These are phyloP conservation scores for Porites lutea DNA, from an alignment of 64 coral and sea anemone genomes.

Conservation along the genomic window DNA sequence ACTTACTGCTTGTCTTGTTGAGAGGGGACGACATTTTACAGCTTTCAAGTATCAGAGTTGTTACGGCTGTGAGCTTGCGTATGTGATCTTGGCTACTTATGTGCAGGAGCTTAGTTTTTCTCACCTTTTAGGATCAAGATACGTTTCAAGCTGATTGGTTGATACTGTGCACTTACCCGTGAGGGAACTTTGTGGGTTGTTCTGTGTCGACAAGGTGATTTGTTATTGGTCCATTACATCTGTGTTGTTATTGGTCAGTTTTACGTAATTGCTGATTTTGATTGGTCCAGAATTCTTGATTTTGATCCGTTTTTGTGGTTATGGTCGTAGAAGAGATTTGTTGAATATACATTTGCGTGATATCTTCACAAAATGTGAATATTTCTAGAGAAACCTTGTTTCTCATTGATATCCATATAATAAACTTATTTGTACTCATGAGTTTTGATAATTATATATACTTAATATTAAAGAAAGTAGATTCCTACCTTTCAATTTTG, in stretches of 20 bases:
- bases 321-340: constrained; percentile 40
- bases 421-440: constrained; percentile 68
- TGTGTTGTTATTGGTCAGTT: constrained; percentile 65
- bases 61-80: constrained; percentile 45
- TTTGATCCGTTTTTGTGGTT: constrained; percentile 60
- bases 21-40: constrained; percentile 66
- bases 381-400: constrained; percentile 56
- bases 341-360: constrained; percentile 36
- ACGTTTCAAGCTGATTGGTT: constrained; percentile 67
- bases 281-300: constrained; percentile 67
- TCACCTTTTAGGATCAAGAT: constrained; percentile 40
- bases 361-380: constrained; percentile 60
- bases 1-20: constrained; percentile 28
- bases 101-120: constrained; percentile 14
- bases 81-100: constrained; percentile 47
- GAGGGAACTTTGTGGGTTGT: too few relatives aligned
- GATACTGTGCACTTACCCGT: too few relatives aligned
- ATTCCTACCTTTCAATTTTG: constrained; percentile 28
- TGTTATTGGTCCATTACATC: constrained; percentile 63
- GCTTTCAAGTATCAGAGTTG: constrained; percentile 68
- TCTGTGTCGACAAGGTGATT: constrained; percentile 66
- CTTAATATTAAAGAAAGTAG: constrained; percentile 35
- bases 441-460: constrained; percentile 56
- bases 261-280: constrained; percentile 62
- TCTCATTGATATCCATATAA: constrained; percentile 52